Percentiles rank a stretch among this genome's conserved stretches.
Evolutionary conservation across 2,797 vertebrate genomes (phyloP).

Genomic region (Denticeps clupeoides): DNA sequence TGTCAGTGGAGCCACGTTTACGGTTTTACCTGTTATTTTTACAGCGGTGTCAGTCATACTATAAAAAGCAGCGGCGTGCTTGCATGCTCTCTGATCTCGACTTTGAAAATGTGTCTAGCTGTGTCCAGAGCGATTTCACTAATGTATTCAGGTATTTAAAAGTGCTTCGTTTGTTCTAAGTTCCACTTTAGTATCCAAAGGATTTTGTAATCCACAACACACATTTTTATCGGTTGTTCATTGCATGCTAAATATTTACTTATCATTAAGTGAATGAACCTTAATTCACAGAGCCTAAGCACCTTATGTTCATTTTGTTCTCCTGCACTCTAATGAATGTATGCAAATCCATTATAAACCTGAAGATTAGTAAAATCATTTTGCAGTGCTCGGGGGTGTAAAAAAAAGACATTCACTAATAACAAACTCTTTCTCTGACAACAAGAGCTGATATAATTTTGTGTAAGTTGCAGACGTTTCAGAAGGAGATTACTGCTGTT

Average conservation of each 20-base stretch:
- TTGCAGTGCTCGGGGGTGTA: constrained; percentile 28
- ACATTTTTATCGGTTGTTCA: constrained; percentile 77
- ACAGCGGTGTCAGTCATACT: constrained; percentile 8
- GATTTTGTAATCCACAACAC: constrained; percentile 63
- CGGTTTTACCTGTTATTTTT: constrained; percentile 7
- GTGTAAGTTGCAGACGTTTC: constrained; percentile 2
- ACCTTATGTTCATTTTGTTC: constrained; percentile 61
- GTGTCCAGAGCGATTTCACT: constrained; percentile 23
- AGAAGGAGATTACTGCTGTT: no score
- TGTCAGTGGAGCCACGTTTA: not conserved
- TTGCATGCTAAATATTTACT: constrained; percentile 75
- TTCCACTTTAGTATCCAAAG: constrained; percentile 63
- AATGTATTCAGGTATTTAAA: constrained; percentile 64
- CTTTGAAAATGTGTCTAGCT: constrained; percentile 36
- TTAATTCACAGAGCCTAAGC: constrained; percentile 70
- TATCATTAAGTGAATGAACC: constrained; percentile 76
- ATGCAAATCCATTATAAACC: constrained; percentile 75
- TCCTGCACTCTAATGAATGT: constrained; percentile 63
- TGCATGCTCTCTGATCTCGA: constrained; percentile 30
- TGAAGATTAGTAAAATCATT: constrained; percentile 71
- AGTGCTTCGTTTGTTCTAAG: constrained; percentile 67
- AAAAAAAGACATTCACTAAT: constrained; percentile 6
- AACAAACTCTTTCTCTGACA: constrained; percentile 41
- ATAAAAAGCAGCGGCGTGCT: constrained; percentile 15
- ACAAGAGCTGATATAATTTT: constrained; percentile 39